phyloP scores from a whole-genome alignment of 1,140 invertebrate species.

The Drosophila bocqueti region DNA sequence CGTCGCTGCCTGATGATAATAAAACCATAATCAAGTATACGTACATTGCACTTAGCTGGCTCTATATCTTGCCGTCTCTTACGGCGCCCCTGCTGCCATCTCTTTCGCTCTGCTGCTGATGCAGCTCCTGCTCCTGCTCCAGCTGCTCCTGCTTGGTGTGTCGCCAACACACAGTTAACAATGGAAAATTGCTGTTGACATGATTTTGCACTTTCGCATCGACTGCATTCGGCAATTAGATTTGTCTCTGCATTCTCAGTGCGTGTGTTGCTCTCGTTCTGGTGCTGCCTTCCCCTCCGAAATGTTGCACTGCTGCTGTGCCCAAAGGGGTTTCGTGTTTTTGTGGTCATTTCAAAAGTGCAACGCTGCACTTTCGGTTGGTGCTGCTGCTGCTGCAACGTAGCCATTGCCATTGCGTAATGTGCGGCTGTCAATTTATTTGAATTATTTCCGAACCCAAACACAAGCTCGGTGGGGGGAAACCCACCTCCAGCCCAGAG shows the following conservation, averaged over 20 bases:
- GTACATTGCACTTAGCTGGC: constrained; percentile 53
- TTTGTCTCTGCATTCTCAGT: constrained; percentile 66
- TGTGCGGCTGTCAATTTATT: constrained; percentile 82
- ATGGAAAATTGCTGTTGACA: constrained; percentile 85
- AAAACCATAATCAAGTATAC: constrained; percentile 83
- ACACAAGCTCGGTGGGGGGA: constrained; percentile 5
- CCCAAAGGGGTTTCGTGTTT: constrained; percentile 52
- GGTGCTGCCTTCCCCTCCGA: background rate
- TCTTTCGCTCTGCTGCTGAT: constrained; percentile 8
- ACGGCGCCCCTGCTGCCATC: constrained; percentile 2
- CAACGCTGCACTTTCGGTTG: constrained; percentile 65
- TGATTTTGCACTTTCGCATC: constrained; percentile 85
- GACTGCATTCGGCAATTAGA: constrained; percentile 85
- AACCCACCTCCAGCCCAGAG: background rate
- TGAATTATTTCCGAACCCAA: constrained; percentile 72
- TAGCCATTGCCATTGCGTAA: constrained; percentile 77
- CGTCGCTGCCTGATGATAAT: constrained; percentile 53
- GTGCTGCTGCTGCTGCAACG: constrained; percentile 43
- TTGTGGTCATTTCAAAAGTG: constrained; percentile 71
- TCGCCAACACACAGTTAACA: constrained; percentile 67
- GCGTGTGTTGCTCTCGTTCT: constrained; percentile 44
- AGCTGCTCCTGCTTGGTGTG: constrained; percentile 22
- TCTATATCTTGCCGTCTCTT: constrained; percentile 2
- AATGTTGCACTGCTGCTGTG: constrained; percentile 13
- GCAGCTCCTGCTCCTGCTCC: background rate